Percentiles rank a stretch among this genome's conserved stretches.
phyloP scores from a whole-genome alignment of 2,888 invertebrate genomes.

The Marronus borbonicus region DNA sequence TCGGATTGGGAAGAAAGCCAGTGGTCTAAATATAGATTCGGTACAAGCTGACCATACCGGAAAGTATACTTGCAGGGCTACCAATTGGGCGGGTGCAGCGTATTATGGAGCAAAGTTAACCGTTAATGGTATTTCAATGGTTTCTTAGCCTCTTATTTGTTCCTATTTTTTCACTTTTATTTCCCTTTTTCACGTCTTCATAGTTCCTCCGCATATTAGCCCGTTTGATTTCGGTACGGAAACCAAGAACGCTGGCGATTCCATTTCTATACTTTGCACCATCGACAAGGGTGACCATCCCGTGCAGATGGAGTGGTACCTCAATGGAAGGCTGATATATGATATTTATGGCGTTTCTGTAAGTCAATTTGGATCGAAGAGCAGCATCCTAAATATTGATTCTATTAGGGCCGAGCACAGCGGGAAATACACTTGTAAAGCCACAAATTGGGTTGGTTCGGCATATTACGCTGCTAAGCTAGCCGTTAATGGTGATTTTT shows the following conservation, averaged over 20 bases:
- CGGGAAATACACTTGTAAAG: constrained; percentile 78
- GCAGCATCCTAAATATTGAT: constrained; percentile 76
- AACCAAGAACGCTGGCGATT: constrained; percentile 77
- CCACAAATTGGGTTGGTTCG: constrained; percentile 73
- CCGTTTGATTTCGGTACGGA: constrained; percentile 79
- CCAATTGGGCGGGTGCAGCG: constrained; percentile 79
- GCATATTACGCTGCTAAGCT: constrained; percentile 61
- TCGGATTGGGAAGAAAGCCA: constrained; percentile 75
- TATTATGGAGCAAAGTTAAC: constrained; percentile 78
- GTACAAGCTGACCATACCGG: constrained; percentile 84
- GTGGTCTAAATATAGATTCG: constrained; percentile 82
- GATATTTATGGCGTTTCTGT: constrained; percentile 72
- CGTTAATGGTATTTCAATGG: constrained; percentile 78
- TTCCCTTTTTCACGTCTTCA: too few relatives aligned
- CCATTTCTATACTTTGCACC: constrained; percentile 81
- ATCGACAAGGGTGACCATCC: constrained; percentile 86
- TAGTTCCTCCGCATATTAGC: constrained; percentile 80
- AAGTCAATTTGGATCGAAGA: constrained; percentile 73
- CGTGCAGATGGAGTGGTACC: constrained; percentile 79
- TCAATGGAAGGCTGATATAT: constrained; percentile 71
- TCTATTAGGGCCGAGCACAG: constrained; percentile 76
- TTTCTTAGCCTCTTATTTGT: too few relatives aligned
- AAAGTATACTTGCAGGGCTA: constrained; percentile 81
- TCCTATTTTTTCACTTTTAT: too few relatives aligned
- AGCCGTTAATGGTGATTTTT: constrained; percentile 71